A percentile compares a stretch with the other conserved stretches of the same genome.
These are phyloP conservation scores for Leptodactylus fallax DNA, from an alignment of 2,797 vertebrate genomes.

Conservation along the genomic window DNA sequence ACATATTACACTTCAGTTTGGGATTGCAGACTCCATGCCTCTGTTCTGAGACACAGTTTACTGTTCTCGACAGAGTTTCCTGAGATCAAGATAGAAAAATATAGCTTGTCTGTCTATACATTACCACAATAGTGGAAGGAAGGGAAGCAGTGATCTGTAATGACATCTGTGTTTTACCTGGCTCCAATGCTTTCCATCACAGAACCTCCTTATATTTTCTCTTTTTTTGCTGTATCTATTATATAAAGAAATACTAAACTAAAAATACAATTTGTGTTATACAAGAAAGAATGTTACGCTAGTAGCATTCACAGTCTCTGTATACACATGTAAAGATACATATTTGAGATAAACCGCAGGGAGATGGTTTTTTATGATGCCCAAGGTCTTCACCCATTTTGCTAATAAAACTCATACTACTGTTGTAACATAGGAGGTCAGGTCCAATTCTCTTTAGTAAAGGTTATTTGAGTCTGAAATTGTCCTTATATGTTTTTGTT, in stretches of 20 bases:
- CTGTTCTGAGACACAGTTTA: not conserved
- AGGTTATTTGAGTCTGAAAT: not conserved
- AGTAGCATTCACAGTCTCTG: not conserved
- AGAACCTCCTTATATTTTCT: conserved; percentile 4
- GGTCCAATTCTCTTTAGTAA: not conserved
- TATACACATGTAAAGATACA: conserved; percentile 4
- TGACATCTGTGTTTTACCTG: conserved; percentile 48
- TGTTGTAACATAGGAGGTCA: not conserved
- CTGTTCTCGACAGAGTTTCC: not conserved
- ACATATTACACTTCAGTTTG: not conserved
- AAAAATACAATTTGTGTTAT: conserved; percentile 65
- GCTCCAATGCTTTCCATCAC: conserved; percentile 21
- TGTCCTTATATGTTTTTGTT: not conserved
- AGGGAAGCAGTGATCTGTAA: conserved; percentile 13
- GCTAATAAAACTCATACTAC: not conserved
- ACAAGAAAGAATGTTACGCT: conserved; percentile 10
- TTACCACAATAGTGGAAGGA: conserved; percentile 28
- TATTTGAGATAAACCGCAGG: not conserved
- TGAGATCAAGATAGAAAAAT: conserved; percentile 30
- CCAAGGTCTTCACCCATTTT: not conserved
- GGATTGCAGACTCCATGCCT: not conserved
- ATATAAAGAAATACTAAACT: conserved; percentile 64
- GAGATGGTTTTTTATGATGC: not conserved
- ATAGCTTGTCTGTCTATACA: not conserved
- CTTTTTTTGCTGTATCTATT: conserved; percentile 54